Percentiles rank a stretch among this genome's conserved stretches.
Conservation (phyloP, 2,113 vertebrate genomes). For the Hippocampus comes region DNA sequence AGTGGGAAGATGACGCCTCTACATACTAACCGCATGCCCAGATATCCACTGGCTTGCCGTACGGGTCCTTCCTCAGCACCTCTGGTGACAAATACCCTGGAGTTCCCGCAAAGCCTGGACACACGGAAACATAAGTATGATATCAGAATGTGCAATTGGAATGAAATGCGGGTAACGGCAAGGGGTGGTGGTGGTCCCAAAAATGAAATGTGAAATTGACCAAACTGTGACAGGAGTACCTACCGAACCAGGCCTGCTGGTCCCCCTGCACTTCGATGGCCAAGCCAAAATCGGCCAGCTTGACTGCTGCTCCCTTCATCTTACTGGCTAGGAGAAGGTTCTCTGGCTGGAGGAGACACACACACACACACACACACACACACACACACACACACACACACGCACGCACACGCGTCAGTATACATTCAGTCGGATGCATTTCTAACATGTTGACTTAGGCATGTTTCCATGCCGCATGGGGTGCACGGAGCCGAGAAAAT, state of each 20-base stretch:
- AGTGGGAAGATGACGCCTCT: not conserved
- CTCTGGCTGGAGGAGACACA: constrained; percentile 80
- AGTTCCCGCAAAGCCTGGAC: constrained; percentile 94
- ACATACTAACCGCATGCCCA: constrained; percentile 96
- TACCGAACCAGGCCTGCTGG: constrained; percentile 99
- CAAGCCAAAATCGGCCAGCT: constrained; percentile 95
- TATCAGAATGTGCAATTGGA: no score
- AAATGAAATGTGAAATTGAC: no score
- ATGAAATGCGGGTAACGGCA: no score
- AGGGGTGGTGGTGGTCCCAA: no score
- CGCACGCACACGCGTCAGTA: not conserved
- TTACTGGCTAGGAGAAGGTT: constrained; percentile 97
- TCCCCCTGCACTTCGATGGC: constrained; percentile 98
- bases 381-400: not conserved
- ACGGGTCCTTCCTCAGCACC: constrained; percentile 98
- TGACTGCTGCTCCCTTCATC: constrained; percentile 97
- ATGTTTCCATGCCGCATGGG: not conserved
- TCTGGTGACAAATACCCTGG: constrained; percentile 97
- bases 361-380: not conserved
- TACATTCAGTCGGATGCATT: not conserved
- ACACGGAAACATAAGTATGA: not conserved
- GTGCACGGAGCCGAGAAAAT: constrained; percentile 20
- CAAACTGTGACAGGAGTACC: constrained; percentile 45
- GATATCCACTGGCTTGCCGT: constrained; percentile 98
- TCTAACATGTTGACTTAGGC: not conserved